Base-by-base conservation (phyloP, 2,888 invertebrate genomes). In the Syrista parreyssii region DNA sequence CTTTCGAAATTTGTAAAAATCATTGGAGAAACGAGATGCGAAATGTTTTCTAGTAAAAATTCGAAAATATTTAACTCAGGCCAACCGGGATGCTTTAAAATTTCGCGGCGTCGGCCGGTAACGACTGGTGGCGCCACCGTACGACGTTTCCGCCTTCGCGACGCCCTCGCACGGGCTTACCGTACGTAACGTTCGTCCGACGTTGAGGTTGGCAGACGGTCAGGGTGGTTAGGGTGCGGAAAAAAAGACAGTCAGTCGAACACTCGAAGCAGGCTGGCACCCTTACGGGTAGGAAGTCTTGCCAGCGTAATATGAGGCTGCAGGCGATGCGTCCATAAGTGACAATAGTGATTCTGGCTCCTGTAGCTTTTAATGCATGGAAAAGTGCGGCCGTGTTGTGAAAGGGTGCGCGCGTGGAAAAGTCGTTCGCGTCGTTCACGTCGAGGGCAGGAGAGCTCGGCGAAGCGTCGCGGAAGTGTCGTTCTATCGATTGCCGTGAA, bases 51-150 rank as follows among this genome's bases (percentile, higher is more conserved):
- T 4, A 15, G 6, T 1, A 40, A 55, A 55, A 23, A 55, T 3
- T 6, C 6, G 23, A 55, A 15, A 15, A 40, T 55, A 9, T 15
- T n/a, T n/a, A n/a, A n/a, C n/a, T n/a, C n/a, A n/a, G n/a, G n/a
- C n/a, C n/a, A n/a, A n/a, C n/a, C n/a, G n/a, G n/a, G 83, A 11
- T 1, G 79, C 79, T 78, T 77, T 82, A 73, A 79, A 75, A 71
- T 80, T 81, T 80, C 34, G 35, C 36, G 34, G 35, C 74, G 9
- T 33, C 15, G 2, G 6, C 4, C 71, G 71, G 30, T 4, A 36
- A 76, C 75, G 85, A 78, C 83, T 79, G 79, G 86, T 86, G 87
- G 86, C 86, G 87, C 86, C 87, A 80, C 82, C 80, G 79, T 83
- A 85, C 83, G 85, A 86, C 82, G 84, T 83, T 78, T 81, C 79